Percentiles rank a stretch among this genome's conserved stretches.
Conservation (phyloP, 2,797 vertebrate species). For the Valencia hispanica region DNA sequence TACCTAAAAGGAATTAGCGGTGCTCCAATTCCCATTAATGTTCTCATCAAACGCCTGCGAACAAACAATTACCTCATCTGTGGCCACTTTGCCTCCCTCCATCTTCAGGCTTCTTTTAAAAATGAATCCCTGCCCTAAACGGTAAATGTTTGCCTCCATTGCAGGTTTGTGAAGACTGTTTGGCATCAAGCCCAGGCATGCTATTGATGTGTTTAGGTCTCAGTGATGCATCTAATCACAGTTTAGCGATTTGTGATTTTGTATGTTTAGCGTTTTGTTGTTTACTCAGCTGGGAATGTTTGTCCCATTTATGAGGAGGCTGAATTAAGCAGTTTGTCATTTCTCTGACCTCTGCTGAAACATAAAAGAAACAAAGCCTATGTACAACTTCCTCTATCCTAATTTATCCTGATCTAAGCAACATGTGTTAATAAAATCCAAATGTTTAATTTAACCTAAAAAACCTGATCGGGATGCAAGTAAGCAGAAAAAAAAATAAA, state of each 20-base stretch:
- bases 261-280: slow-evolving; percentile 5
- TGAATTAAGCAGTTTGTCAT: slow-evolving; percentile 28
- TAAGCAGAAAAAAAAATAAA: slow-evolving; percentile 29
- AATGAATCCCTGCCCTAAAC: slow-evolving; percentile 30
- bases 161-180: slow-evolving; percentile 8
- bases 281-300: slow-evolving; percentile 17
- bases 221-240: slow-evolving; percentile 22
- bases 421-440: slow-evolving; percentile 39
- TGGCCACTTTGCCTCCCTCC: slow-evolving; percentile 26
- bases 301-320: slow-evolving; percentile 18
- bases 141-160: slow-evolving; percentile 14
- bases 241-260: slow-evolving; percentile 24
- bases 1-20: slow-evolving; percentile 51
- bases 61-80: slow-evolving; percentile 32
- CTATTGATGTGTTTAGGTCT: slow-evolving; percentile 29
- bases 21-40: slow-evolving; percentile 35
- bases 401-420: slow-evolving; percentile 44
- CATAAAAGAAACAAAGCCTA: slow-evolving; percentile 19
- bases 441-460: slow-evolving; percentile 20
- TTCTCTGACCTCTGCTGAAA: slow-evolving; percentile 42
- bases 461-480: slow-evolving; percentile 38
- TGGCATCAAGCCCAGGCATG: slow-evolving; percentile 41
- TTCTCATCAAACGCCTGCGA: slow-evolving; percentile 31
- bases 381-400: slow-evolving; percentile 23
- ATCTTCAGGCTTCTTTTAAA: slow-evolving; percentile 20